Evolutionary conservation across 2,113 vertebrate species (phyloP).

Genomic region (Riparia riparia): DNA sequence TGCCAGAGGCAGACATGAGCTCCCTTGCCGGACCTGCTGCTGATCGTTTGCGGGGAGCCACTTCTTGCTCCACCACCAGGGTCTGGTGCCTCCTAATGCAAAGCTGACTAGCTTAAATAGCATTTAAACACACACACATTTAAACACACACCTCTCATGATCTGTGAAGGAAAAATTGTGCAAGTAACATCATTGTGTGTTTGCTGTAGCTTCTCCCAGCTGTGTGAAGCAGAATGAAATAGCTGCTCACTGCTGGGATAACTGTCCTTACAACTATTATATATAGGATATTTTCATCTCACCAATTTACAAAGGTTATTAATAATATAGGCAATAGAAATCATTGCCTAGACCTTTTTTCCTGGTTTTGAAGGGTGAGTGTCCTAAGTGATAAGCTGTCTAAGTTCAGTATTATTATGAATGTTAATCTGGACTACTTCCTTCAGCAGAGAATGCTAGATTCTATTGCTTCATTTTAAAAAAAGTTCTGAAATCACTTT

Average conservation of each 20-base stretch:
- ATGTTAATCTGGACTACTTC: background rate
- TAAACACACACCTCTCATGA: background rate
- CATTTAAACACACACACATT: background rate
- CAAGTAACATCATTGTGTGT: background rate
- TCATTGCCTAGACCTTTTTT: background rate
- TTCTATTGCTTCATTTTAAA: background rate
- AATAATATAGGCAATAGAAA: background rate
- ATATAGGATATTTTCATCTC: background rate
- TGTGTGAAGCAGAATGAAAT: background rate
- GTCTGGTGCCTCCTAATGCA: background rate
- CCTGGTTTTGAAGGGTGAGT: background rate
- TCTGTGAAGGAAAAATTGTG: background rate
- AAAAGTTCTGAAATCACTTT: background rate
- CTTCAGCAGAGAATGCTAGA: background rate
- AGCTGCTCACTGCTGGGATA: background rate
- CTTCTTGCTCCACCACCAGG: background rate
- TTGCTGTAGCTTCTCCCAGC: background rate
- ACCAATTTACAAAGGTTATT: background rate
- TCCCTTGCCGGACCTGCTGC: fast-evolving
- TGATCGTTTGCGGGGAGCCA: fast-evolving
- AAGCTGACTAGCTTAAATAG: background rate
- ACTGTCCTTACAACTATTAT: background rate
- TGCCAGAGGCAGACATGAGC: background rate
- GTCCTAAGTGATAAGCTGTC: background rate
- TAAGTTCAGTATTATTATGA: background rate